phyloP scores from a whole-genome alignment of 2,113 vertebrate species.

The Ophthalmolycus amberensis region DNA sequence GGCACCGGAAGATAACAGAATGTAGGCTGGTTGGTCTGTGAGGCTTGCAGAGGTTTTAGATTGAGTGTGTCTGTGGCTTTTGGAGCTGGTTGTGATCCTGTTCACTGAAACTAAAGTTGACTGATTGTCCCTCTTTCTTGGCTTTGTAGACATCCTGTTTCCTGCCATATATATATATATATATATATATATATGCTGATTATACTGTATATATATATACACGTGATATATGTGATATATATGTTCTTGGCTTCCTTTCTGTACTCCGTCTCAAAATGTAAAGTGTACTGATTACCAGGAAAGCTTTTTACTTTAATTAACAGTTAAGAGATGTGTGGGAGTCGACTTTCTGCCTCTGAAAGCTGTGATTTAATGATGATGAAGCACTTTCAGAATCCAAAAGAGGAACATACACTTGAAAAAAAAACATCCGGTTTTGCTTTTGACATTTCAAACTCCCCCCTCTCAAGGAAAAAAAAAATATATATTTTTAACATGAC shows the following conservation, averaged over 20 bases:
- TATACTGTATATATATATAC: background rate
- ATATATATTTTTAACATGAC: background rate
- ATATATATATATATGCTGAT: background rate
- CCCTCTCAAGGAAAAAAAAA: background rate
- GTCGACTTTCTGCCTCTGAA: background rate
- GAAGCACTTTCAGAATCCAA: background rate
- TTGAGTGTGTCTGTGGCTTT: background rate
- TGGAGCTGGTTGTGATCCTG: background rate
- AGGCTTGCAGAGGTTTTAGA: background rate
- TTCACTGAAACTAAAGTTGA: conserved; percentile 5
- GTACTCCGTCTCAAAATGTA: background rate
- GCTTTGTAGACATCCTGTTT: background rate
- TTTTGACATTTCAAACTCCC: background rate
- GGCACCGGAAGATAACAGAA: background rate
- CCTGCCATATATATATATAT: background rate
- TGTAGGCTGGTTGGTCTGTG: too few relatives aligned
- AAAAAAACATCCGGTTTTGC: background rate
- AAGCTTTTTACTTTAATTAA: background rate
- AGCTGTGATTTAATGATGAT: background rate
- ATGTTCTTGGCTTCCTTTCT: background rate
- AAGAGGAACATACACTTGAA: background rate
- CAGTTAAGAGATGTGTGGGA: background rate
- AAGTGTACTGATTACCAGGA: background rate
- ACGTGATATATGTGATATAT: too few relatives aligned
- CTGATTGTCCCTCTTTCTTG: background rate